Base-by-base conservation (phyloP, 2,888 invertebrate genomes). In the Meghimatium bilineatum region DNA sequence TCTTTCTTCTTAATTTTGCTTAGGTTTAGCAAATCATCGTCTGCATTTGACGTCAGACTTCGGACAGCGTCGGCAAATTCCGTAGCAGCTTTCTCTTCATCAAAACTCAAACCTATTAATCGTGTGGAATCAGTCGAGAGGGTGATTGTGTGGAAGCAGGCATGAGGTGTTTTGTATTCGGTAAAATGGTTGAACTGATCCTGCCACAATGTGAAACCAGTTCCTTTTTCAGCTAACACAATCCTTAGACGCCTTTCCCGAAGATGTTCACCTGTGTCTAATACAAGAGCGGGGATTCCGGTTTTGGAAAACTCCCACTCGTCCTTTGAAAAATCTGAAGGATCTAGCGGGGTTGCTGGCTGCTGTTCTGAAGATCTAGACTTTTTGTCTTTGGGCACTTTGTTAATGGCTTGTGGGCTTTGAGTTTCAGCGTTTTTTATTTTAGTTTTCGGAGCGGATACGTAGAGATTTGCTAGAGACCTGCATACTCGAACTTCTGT, bases 171-270 rank as follows among this genome's bases (percentile, higher is more conserved):
- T 81, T 88, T 91, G 94, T 97, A 97, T 84, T 96, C 95, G 17
- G 96, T 96, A 87, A 97, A 94, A 92, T 96, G 96, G 93, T 97
- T 96, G 88, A 97, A 96, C 77, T 95, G 95, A 93, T 97, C 97
- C 88, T 95, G 95, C 97, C 97, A 97, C 36, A 97, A 94, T 83
- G 96, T 96, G 93, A 97, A 97, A 83, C 96, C 96, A 1, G 97
- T 96, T 29, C 97, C 97, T 56, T 96, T 95, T 92, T 97, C 96
- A 3, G 96, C 96, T 79, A 97, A 93, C 5, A 96, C 95, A 67
- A 97, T 95, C 87, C 96, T 95, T 23, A 97, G 87, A 72, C 89
- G 88, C 63, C 92, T 85, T 36, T 90, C 85, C 17, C 93, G 88
- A 36, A 96, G 94, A 23, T 96, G 96, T 90, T 96, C 96, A 0